Evolutionary conservation across 2,888 invertebrate genomes (phyloP), one percentile per base, ranked within the genome.

Genomic region (Pantelozetes paolii): DNA sequence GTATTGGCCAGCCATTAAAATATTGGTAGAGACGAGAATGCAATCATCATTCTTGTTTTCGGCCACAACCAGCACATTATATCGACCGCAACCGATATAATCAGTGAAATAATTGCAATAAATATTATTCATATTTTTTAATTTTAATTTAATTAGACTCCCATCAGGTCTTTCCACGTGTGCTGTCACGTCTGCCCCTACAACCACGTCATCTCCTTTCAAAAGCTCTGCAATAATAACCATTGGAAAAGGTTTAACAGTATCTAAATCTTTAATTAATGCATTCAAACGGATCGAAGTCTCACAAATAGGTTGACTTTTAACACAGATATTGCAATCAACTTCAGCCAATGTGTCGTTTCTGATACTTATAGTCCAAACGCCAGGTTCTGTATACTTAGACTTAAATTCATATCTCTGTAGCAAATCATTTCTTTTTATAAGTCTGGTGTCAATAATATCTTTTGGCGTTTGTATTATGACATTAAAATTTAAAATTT

Each of bases 71-170:
- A 2, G 15, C 3, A 57, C 57, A 15, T 57, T 57, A 57, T 57
- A 57, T 15, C 57, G 57, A 26, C 57, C 57, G 3, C 5, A 9
- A 9, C 23, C 23, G 6, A 2, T 8, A 23, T 9, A 57, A 15
- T 57, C 57, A 57, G 3, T 57, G 28, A 57, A 57, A 23, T 57
- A 23, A 28, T 23, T 57, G 57, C 57, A 57, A 15, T 57, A 57
- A 57, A 57, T 15, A 57, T 57, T 15, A 13, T 57, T 8, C 9
- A 23, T 5, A 23, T 23, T 23, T 9, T 57, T 23, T 15, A 57
- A 26, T 15, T 20, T 23, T 23, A 57, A 23, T 57, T 23, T 3
- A 5, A 5, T 57, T 15, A 23, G 57, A 9, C 5, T 23, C 5
- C 23, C 23, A 18, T 57, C 28, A 6, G 57, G 57, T 23, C 28